Conservation (phyloP, 2,113 vertebrate genomes). For the Daboia siamensis region DNA sequence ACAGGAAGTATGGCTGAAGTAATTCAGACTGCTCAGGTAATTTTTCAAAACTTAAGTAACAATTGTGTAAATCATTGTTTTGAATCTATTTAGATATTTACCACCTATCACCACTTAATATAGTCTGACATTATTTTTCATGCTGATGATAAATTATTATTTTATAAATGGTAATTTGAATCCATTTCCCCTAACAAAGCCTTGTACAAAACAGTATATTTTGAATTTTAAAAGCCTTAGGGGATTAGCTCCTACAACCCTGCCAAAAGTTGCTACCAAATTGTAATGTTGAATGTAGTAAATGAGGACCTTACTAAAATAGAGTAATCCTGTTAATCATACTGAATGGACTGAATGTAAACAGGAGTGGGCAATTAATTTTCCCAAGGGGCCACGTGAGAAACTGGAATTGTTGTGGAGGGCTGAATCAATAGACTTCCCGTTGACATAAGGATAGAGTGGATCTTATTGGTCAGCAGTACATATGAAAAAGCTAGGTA, state of each 20-base stretch:
- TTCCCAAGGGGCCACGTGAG: not conserved
- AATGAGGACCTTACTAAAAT: not conserved
- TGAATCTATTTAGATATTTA: not conserved
- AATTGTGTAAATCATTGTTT: not conserved
- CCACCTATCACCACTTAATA: not conserved
- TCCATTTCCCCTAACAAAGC: not conserved
- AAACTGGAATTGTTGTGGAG: not conserved
- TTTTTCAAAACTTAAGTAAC: not conserved
- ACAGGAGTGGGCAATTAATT: not conserved
- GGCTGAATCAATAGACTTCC: not conserved
- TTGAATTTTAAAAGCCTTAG: not conserved
- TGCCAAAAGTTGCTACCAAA: not conserved
- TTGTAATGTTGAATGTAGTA: not conserved
- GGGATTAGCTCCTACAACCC: not conserved
- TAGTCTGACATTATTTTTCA: not conserved
- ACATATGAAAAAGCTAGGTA: not conserved
- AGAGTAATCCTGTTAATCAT: not conserved
- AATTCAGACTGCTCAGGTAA: not conserved
- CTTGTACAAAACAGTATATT: not conserved
- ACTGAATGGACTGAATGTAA: not conserved
- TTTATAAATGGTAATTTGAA: not conserved
- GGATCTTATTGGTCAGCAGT: not conserved
- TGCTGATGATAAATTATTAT: not conserved
- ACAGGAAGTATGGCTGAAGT: not conserved
- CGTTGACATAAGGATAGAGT: not conserved